These are phyloP conservation scores for Leucophenga maculata DNA, from an alignment of 2,888 invertebrate genomes.

Conservation along the genomic window DNA sequence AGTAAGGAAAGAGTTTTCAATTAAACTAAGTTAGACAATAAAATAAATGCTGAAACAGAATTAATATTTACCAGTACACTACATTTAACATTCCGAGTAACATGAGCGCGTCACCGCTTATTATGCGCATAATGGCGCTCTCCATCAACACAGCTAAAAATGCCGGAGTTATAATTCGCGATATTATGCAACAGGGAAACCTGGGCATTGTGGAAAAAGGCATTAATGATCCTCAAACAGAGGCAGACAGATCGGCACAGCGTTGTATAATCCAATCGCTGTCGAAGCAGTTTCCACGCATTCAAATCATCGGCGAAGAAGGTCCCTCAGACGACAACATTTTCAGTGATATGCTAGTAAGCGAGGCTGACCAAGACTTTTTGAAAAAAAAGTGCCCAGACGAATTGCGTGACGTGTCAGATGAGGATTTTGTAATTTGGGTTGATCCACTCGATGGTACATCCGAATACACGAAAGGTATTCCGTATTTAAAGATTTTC, in stretches of 20 bases:
- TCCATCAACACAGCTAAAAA: constrained; percentile 79
- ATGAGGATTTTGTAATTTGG: constrained; percentile 94
- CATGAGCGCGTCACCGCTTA: constrained; percentile 52
- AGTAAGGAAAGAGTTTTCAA: no score
- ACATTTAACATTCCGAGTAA: constrained; percentile 36
- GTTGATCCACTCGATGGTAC: constrained; percentile 99
- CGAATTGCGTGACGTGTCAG: constrained; percentile 77
- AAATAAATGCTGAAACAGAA: background rate
- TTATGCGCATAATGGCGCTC: constrained; percentile 70
- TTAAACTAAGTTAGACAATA: no score
- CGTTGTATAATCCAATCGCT: constrained; percentile 92
- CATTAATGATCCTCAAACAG: constrained; percentile 96
- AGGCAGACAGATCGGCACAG: constrained; percentile 97
- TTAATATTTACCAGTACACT: constrained; percentile 1
- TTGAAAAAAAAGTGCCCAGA: constrained; percentile 79
- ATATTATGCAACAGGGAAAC: constrained; percentile 91
- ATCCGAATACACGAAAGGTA: constrained; percentile 93
- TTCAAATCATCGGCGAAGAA: constrained; percentile 94
- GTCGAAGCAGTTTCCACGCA: constrained; percentile 84
- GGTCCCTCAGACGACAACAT: constrained; percentile 76
- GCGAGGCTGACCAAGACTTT: constrained; percentile 81
- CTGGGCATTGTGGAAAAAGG: constrained; percentile 95
- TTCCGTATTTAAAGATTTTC: background rate
- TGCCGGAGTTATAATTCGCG: constrained; percentile 92
- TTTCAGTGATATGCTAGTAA: constrained; percentile 81